Evolutionary conservation across 2,888 invertebrate genomes (phyloP), one percentile per base, ranked within the genome.

Genomic region (Tetramorium bicarinatum): DNA sequence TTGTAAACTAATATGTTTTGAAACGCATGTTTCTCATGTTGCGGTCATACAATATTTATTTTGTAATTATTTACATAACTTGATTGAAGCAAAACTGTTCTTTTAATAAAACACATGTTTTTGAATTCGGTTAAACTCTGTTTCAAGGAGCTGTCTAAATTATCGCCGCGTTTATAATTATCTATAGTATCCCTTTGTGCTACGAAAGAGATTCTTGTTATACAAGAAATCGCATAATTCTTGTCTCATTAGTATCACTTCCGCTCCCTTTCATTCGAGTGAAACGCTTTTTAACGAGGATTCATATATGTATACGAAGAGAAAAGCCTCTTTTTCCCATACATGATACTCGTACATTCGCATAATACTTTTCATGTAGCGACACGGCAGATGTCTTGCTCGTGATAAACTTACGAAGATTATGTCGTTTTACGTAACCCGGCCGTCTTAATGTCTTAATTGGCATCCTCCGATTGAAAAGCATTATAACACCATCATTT

Each of bases 231-330:
- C 77, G 59, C 66, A 86, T 82, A 79, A 82, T 71, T 49, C 64
- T 72, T 66, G 62, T 38, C 64, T 89, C 61, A 82, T 88, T 82
- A 81, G 82, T 52, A 85, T 83, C 75, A 56, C 90, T 89, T 89
- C 89, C 89, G 88, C 83, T 85, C 85, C 81, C 72, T 74, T 88
- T 86, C 79, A 66, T 87, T 71, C 74, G 69, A 80, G 88, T 84
- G 89, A 88, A 89, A 90, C 88, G 87, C 62, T 85, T 88, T 90
- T 90, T 88, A 90, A 87, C 80, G 85, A 90, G 79, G 85, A 86
- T 86, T 82, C 82, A 11, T 71, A 47, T 52, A 64, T 59, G 59
- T 54, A 11, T 18, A 25, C 54, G 72, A 56, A 84, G 71, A 74
- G 85, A 71, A 90, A 89, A 85, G 77, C 25, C 85, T 82, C 74